Evolutionary conservation across 2,797 vertebrate genomes (phyloP), one percentile per base, ranked within the genome.

Genomic region (Pitangus sulphuratus): DNA sequence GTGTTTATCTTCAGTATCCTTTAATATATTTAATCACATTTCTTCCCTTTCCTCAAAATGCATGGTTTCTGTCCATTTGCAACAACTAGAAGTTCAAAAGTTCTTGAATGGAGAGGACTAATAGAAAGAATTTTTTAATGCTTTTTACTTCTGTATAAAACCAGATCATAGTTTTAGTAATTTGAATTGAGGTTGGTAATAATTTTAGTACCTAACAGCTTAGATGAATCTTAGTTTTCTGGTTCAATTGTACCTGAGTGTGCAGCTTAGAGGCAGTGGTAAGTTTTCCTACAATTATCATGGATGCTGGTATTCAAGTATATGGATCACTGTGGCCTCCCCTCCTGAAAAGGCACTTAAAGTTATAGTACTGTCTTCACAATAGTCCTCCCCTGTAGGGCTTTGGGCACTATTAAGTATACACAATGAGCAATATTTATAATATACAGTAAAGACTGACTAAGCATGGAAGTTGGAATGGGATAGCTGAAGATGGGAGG

Each of bases 401-500:
- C 45, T 95, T 95, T 84, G 84, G 62, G 31, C 40, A 69, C 33
- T 72, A 48, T 68, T 68, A 90, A 93, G 19, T 61, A 31, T 44
- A 83, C 18, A 37, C 14, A 56, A 30, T n/a, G 28, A 96, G 61
- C 83, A 92, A 64, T 95, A 66, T 90, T 95, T 94, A 42, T 74
- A 87, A 65, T 69, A 66, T 40, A 70, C 21, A n/a, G 7, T 56
- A 70, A 90, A 83, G 45, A 26, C 28, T 72, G 68, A 64, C 75
- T 94, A 71, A 44, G 53, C 31, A 26, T 86, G 42, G 96, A 91
- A 86, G 51, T 61, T 70, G 19, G 47, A 44, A 66, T 71, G 19
- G 48, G 16, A 35, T 50, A 93, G 26, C 15, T 94, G 28, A 84
- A 69, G 71, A 88, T 87, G 31, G 2, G 21, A 94, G 45, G 26